A percentile compares a stretch with the other conserved stretches of the same genome.
phyloP scores from a whole-genome alignment of 1,140 invertebrate genomes.

The Reticulitermes speratus region DNA sequence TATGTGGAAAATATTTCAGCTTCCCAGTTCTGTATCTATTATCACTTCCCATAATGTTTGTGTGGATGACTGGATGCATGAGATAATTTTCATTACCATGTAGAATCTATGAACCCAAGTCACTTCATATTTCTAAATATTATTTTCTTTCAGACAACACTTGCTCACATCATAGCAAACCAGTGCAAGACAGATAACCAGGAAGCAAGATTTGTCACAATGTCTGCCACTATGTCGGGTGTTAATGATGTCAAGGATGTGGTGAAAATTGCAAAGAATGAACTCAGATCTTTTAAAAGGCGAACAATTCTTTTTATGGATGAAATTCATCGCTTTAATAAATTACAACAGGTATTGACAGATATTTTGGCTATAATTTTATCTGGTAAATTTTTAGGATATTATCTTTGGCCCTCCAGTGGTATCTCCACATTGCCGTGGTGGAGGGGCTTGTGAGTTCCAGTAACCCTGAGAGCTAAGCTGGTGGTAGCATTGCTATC shows the following conservation, averaged over 20 bases:
- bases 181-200: slow-evolving; percentile 57
- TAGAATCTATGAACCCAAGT: too few species aligned
- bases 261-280: slow-evolving; percentile 71
- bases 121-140: too few species aligned
- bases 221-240: slow-evolving; percentile 74
- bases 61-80: too few species aligned
- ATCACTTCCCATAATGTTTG: too few species aligned
- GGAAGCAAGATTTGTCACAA: slow-evolving; percentile 65
- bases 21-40: too few species aligned
- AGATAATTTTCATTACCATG: too few species aligned
- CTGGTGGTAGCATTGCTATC: too few species aligned
- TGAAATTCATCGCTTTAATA: slow-evolving; percentile 88
- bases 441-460: too few species aligned
- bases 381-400: neutral
- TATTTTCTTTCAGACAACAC: slow-evolving; percentile 61
- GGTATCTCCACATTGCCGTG: too few species aligned
- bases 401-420: slow-evolving; percentile 11
- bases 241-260: slow-evolving; percentile 77
- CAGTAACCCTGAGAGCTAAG: too few species aligned
- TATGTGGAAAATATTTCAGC: too few species aligned
- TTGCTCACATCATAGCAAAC: slow-evolving; percentile 73
- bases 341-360: slow-evolving; percentile 61
- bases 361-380: neutral
- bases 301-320: slow-evolving; percentile 83
- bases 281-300: slow-evolving; percentile 63